Percentiles rank a stretch among this genome's conserved stretches.
Evolutionary conservation across 2,113 vertebrate species (phyloP).

Genomic region (Columba janthina): DNA sequence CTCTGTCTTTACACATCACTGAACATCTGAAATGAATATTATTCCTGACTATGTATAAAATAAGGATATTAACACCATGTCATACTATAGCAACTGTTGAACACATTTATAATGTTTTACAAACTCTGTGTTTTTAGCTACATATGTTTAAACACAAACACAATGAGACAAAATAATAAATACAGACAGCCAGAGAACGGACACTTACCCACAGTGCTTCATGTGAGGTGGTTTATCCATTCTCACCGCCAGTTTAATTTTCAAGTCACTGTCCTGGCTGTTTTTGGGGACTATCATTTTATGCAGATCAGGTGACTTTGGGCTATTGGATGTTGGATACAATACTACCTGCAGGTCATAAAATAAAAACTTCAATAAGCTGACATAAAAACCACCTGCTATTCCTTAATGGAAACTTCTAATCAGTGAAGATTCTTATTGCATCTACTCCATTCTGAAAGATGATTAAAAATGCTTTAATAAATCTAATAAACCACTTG

Average conservation of each 20-base stretch:
- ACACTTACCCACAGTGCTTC: conserved; percentile 95
- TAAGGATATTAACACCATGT: not conserved
- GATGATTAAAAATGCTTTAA: not conserved
- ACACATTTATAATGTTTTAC: not conserved
- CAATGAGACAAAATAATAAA: not conserved
- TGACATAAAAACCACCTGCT: not conserved
- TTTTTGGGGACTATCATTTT: conserved; percentile 93
- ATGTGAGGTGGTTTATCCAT: conserved; percentile 98
- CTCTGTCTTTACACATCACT: not conserved
- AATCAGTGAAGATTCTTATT: not conserved
- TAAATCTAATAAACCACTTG: not conserved
- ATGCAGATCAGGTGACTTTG: conserved; percentile 90
- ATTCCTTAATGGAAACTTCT: not conserved
- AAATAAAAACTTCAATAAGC: not conserved
- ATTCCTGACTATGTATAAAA: not conserved
- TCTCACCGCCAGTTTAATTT: conserved; percentile 92
- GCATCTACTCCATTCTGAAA: not conserved
- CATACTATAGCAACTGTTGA: not conserved
- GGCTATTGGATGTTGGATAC: conserved; percentile 90
- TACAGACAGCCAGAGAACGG: not conserved
- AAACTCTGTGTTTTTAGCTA: not conserved
- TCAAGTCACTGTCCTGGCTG: conserved; percentile 92
- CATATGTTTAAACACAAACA: not conserved
- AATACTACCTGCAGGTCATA: conserved; percentile 85
- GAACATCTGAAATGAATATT: not conserved